phyloP scores from a whole-genome alignment of 2,113 vertebrate species.

The Platysternon megacephalum region DNA sequence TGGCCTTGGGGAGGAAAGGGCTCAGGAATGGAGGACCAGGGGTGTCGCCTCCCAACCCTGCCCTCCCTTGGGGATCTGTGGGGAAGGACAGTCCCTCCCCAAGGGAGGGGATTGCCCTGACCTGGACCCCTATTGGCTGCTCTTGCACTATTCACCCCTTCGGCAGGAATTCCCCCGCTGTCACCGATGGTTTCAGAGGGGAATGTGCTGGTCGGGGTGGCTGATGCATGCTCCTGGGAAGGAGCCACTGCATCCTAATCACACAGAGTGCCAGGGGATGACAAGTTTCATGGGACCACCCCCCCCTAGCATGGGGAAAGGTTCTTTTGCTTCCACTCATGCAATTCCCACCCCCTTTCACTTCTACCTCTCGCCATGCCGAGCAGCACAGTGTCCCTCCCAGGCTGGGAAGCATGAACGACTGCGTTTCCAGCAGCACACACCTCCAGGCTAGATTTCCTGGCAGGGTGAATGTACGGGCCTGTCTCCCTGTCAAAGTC shows the following conservation, averaged over 20 bases:
- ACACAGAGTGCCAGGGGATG: not conserved
- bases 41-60: too few species aligned
- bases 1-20: too few species aligned
- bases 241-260: not conserved
- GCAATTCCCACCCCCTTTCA: not conserved
- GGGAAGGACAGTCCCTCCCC: too few species aligned
- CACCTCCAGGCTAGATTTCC: not conserved
- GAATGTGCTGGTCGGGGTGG: not conserved
- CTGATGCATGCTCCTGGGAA: not conserved
- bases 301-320: not conserved
- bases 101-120: too few species aligned
- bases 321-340: not conserved
- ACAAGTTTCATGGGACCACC: not conserved
- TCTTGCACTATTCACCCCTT: too few species aligned
- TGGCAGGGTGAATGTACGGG: not conserved
- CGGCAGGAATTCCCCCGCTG: too few species aligned
- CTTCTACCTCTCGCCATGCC: not conserved
- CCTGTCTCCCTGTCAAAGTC: not conserved
- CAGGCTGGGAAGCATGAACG: not conserved
- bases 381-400: not conserved
- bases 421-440: not conserved
- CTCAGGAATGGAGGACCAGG: too few species aligned
- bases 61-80: too few species aligned
- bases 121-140: too few species aligned
- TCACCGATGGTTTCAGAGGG: not conserved